Base-by-base conservation (phyloP, 2,113 vertebrate genomes). In the Plecotus auritus region DNA sequence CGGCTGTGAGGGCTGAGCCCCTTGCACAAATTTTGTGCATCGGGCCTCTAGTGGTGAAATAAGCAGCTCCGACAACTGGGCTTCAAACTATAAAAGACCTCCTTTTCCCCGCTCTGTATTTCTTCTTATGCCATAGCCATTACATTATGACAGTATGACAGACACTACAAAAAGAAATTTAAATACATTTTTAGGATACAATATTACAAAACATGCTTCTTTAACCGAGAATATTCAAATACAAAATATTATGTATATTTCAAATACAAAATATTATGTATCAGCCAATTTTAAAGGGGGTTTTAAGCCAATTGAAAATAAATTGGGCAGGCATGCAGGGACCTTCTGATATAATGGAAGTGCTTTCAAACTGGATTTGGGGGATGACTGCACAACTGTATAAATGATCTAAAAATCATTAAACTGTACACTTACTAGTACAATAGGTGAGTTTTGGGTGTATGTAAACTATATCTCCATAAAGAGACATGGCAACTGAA, bases 171-270 rank as follows among this genome's bases (percentile, higher is more conserved):
- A 90, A 93, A 88, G n/a, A 54, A 49, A 91, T 42, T 59, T 70
- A 92, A 89, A 86, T 51, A 66, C 6, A 80, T 23, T 76, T 91
- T 97, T 81, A 87, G 40, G 61, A 54, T 80, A 47, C 91, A 37
- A 89, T 85, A 90, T 72, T 74, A 37, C 10, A 89, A 94, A 92
- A 47, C 32, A 51, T 28, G 28, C 26, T 89, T 88, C 80, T 40
- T 47, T 54, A 40, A n/a, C n/a, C n/a, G n/a, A n/a, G n/a, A n/a
- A 49, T 72, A 80, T 95, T 94, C 56, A 87, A 54, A 66, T 77
- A 42, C 51, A 91, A 76, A 77, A 77, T 49, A 64, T 72, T 83
- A 59, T 30, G 10, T 59, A 84, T n/a, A n/a, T 40, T 95, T 94
- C 56, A 87, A 54, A 66, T 78, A 42, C 51, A 91, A 76, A 77